These are phyloP conservation scores for Coelopa frigida DNA, from an alignment of 1,140 invertebrate genomes.

Conservation along the genomic window DNA sequence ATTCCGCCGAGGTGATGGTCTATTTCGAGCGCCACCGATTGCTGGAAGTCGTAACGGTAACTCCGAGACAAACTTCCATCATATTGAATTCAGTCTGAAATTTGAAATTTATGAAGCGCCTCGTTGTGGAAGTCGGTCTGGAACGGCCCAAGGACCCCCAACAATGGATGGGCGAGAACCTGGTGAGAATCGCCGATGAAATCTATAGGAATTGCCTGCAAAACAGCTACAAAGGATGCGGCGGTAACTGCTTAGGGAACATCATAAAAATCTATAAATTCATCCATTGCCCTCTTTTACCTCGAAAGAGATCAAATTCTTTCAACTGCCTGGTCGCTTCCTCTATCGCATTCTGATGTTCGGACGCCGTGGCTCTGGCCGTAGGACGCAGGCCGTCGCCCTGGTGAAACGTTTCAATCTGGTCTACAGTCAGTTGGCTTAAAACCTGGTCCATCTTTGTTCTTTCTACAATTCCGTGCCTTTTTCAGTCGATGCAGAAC, in stretches of 20 bases:
- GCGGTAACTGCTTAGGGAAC: slow-evolving; percentile 1
- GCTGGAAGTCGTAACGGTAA: slow-evolving; percentile 29
- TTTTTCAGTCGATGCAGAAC: slow-evolving; percentile 27
- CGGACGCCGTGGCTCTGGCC: slow-evolving; percentile 29
- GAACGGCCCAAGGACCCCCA: slow-evolving; percentile 20
- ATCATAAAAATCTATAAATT: too few relatives aligned
- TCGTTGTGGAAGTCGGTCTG: slow-evolving; percentile 25
- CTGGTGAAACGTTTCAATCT: slow-evolving; percentile 30
- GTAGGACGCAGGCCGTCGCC: slow-evolving; percentile 24
- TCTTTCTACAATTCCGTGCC: background rate
- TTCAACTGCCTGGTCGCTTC: slow-evolving; percentile 24
- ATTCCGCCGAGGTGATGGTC: slow-evolving; percentile 26
- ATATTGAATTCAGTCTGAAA: background rate
- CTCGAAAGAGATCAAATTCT: too few relatives aligned
- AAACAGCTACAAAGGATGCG: slow-evolving; percentile 13
- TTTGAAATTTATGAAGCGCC: slow-evolving; percentile 13
- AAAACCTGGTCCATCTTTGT: background rate
- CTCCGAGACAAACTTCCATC: background rate
- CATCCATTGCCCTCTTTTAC: too few relatives aligned
- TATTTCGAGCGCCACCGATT: slow-evolving; percentile 38
- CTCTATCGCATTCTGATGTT: slow-evolving; percentile 31
- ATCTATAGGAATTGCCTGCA: slow-evolving; percentile 28
- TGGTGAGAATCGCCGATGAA: slow-evolving; percentile 21
- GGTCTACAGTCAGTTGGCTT: slow-evolving; percentile 16
- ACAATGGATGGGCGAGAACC: slow-evolving; percentile 28